phyloP scores from a whole-genome alignment of 1,140 invertebrate genomes.

The Monomorium pharaonis region DNA sequence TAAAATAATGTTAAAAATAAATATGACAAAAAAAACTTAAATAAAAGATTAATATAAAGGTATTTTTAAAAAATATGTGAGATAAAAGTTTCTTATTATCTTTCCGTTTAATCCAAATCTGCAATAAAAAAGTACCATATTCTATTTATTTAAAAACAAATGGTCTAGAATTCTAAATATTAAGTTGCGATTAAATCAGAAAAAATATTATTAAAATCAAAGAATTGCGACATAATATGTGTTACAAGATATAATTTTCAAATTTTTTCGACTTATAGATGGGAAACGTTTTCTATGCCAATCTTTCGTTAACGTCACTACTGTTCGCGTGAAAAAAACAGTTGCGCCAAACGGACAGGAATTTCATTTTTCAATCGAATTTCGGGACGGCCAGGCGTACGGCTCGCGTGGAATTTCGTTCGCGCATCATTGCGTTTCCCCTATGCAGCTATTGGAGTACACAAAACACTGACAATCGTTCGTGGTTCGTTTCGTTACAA shows the following conservation, averaged over 20 bases:
- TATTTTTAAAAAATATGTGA: too few relatives aligned
- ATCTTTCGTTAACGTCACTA: conserved; percentile 5
- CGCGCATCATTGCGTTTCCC: conserved; percentile 4
- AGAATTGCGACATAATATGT: background rate
- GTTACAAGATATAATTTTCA: background rate
- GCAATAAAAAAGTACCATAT: too few relatives aligned
- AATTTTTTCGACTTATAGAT: conserved; percentile 2
- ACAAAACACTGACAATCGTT: conserved; percentile 19
- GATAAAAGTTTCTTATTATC: too few relatives aligned
- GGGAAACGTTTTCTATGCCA: background rate
- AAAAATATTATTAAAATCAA: background rate
- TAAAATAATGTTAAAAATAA: too few relatives aligned
- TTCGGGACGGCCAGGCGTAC: conserved; percentile 27
- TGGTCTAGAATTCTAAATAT: too few relatives aligned
- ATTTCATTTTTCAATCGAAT: conserved; percentile 72
- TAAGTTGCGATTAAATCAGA: background rate
- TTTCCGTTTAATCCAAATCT: too few relatives aligned
- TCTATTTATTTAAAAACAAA: too few relatives aligned
- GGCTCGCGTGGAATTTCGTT: conserved; percentile 57
- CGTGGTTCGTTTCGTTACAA: conserved; percentile 34
- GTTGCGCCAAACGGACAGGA: conserved; percentile 41
- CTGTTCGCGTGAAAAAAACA: background rate
- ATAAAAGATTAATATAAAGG: too few relatives aligned
- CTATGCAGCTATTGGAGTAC: conserved; percentile 25
- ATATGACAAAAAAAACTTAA: too few relatives aligned